Conservation (phyloP, 2,888 invertebrate genomes). For the Leptura quadrifasciata region DNA sequence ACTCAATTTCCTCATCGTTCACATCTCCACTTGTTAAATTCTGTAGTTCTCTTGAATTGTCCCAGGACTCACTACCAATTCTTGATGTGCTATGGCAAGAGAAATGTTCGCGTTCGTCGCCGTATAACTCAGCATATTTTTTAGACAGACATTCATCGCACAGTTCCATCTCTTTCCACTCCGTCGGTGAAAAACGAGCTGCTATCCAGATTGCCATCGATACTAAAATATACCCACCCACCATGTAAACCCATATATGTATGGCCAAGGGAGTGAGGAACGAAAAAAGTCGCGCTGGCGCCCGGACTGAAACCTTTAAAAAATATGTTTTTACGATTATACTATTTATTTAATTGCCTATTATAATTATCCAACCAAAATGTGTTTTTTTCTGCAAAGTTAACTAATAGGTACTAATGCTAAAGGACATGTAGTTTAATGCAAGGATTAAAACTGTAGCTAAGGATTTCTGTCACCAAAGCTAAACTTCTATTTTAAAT, state of each 20-base stretch:
- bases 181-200: slow-evolving; percentile 89
- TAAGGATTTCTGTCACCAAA: neutral
- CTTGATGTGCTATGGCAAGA: slow-evolving; percentile 62
- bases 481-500: neutral
- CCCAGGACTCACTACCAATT: slow-evolving; percentile 62
- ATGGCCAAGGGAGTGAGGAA: slow-evolving; percentile 90
- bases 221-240: slow-evolving; percentile 87
- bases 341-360: neutral
- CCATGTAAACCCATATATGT: slow-evolving; percentile 89
- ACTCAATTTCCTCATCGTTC: slow-evolving; percentile 35
- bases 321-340: slow-evolving; percentile 8
- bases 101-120: slow-evolving; percentile 66
- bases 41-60: slow-evolving; percentile 11
- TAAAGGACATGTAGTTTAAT: too few species aligned
- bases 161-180: slow-evolving; percentile 82
- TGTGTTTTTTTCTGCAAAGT: too few species aligned
- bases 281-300: slow-evolving; percentile 84
- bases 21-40: slow-evolving; percentile 27
- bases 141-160: slow-evolving; percentile 76
- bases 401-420: too few species aligned
- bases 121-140: slow-evolving; percentile 62
- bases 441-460: too few species aligned
- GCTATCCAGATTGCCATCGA: slow-evolving; percentile 89
- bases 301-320: slow-evolving; percentile 57
- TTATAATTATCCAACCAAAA: too few species aligned